A percentile compares a stretch with the other conserved stretches of the same genome.
Conservation (phyloP, 2,113 vertebrate species). For the Mobula birostris region DNA sequence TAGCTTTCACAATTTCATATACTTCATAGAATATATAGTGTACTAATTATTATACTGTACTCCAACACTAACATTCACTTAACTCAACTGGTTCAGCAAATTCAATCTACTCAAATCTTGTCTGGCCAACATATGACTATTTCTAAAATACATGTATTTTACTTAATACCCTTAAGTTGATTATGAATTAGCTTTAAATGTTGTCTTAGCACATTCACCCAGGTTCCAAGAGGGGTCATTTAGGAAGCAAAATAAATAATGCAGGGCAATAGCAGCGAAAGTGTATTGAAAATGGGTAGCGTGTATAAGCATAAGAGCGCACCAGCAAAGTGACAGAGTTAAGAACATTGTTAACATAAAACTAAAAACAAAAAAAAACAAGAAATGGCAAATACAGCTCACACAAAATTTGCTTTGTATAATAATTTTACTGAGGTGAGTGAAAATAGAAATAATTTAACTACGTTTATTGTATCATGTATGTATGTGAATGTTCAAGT, state of each 20-base stretch:
- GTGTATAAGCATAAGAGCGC: too few species aligned
- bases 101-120: neutral
- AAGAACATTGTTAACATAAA: too few species aligned
- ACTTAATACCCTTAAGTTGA: neutral
- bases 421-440: too few species aligned
- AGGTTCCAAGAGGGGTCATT: neutral
- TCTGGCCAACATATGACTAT: neutral
- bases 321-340: too few species aligned
- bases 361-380: too few species aligned
- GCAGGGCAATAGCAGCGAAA: too few species aligned
- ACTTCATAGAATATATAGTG: neutral
- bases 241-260: neutral
- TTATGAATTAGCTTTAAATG: neutral
- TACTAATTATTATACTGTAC: neutral
- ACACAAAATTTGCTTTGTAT: too few species aligned
- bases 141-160: neutral
- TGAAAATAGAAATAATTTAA: too few species aligned
- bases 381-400: too few species aligned
- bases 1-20: neutral
- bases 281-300: too few species aligned
- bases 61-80: neutral
- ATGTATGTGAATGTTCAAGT: too few species aligned
- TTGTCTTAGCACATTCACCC: neutral
- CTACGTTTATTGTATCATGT: too few species aligned
- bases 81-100: neutral